A percentile compares a stretch with the other conserved stretches of the same genome.
Evolutionary conservation across 2,797 vertebrate species (phyloP).

Genomic region (Darevskia nairensis): DNA sequence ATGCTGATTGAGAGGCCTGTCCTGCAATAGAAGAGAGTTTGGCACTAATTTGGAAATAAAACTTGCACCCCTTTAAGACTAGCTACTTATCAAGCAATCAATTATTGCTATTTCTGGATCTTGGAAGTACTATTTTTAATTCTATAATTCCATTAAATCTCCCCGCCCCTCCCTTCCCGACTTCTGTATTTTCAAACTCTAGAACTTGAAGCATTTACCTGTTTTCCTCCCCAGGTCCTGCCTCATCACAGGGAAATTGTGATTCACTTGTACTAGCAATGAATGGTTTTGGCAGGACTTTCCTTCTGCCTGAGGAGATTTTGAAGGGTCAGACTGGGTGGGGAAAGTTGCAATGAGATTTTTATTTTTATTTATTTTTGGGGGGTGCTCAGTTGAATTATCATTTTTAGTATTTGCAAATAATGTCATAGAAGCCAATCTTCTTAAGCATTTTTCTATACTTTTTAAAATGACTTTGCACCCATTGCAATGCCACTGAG

Average conservation of each 20-base stretch:
- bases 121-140: slow-evolving; percentile 54
- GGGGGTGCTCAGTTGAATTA: neutral
- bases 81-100: slow-evolving; percentile 60
- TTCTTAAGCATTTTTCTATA: slow-evolving; percentile 37
- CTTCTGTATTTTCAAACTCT: slow-evolving; percentile 2
- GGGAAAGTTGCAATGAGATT: slow-evolving; percentile 32
- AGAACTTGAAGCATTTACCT: too few species aligned
- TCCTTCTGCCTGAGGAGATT: neutral
- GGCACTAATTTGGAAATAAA: slow-evolving; percentile 61
- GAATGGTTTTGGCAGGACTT: fast-evolving
- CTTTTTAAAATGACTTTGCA: neutral
- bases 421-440: slow-evolving; percentile 20
- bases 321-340: slow-evolving; percentile 16
- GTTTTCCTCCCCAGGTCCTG: neutral
- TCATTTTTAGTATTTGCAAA: slow-evolving; percentile 16
- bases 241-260: neutral
- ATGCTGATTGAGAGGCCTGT: slow-evolving; percentile 50
- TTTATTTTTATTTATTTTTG: neutral
- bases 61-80: slow-evolving; percentile 49
- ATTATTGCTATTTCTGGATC: slow-evolving; percentile 56
- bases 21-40: slow-evolving; percentile 51
- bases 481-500: slow-evolving; percentile 14
- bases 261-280: slow-evolving; percentile 19
- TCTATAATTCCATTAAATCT: slow-evolving; percentile 22
- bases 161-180: neutral